These are phyloP conservation scores for Brachionus angularis DNA, from an alignment of 1,140 invertebrate species.

Conservation along the genomic window DNA sequence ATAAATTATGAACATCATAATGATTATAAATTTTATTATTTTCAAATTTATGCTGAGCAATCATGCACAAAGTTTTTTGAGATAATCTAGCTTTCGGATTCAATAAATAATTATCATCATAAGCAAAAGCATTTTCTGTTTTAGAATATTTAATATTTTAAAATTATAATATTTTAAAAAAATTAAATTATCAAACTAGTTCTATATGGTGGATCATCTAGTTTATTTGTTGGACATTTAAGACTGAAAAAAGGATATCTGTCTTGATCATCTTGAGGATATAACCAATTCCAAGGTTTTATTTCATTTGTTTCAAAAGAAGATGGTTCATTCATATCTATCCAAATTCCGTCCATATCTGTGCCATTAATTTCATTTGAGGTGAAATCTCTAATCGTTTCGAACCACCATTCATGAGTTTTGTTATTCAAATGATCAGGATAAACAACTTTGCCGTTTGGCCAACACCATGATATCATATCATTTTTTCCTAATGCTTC, in stretches of 20 bases:
- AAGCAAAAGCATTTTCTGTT: slow-evolving; percentile 34
- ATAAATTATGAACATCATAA: slow-evolving; percentile 71
- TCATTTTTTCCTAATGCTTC: slow-evolving; percentile 22
- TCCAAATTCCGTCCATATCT: slow-evolving; percentile 69
- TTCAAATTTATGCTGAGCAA: not conserved
- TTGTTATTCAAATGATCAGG: slow-evolving; percentile 21
- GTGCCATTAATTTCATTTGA: slow-evolving; percentile 63
- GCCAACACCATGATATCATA: slow-evolving; percentile 61
- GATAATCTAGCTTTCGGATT: not conserved
- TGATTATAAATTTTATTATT: slow-evolving; percentile 62
- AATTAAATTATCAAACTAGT: slow-evolving; percentile 40
- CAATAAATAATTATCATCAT: not conserved
- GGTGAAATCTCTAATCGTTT: slow-evolving; percentile 64
- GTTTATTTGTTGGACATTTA: slow-evolving; percentile 63
- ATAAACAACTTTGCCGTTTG: slow-evolving; percentile 47
- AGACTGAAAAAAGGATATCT: slow-evolving; percentile 64
- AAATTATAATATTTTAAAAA: not conserved
- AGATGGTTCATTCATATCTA: slow-evolving; percentile 75
- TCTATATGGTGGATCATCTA: slow-evolving; percentile 63
- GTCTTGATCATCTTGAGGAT: slow-evolving; percentile 63
- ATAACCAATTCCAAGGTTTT: slow-evolving; percentile 53
- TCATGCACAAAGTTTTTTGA: slow-evolving; percentile 66
- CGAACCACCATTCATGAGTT: slow-evolving; percentile 49
- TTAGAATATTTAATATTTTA: not conserved
- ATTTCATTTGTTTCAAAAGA: slow-evolving; percentile 66